Evolutionary conservation across 2,888 invertebrate species (phyloP).

Genomic region (Galeruca laticollis): DNA sequence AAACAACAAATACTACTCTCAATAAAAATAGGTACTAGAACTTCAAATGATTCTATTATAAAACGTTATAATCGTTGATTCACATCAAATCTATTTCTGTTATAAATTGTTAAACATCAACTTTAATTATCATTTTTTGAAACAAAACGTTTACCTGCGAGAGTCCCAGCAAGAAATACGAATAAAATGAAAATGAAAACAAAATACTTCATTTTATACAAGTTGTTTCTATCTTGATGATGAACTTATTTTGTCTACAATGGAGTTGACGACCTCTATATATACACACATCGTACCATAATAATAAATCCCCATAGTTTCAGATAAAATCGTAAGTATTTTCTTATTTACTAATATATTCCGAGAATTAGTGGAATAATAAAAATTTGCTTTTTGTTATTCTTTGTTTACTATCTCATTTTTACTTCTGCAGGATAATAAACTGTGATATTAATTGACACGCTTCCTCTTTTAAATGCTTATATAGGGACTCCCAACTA

Average conservation of each 20-base stretch:
- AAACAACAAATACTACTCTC: too few relatives aligned
- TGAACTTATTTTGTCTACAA: slow-evolving; percentile 2
- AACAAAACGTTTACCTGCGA: slow-evolving; percentile 4
- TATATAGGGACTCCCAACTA: too few relatives aligned
- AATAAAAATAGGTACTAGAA: too few relatives aligned
- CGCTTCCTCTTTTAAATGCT: too few relatives aligned
- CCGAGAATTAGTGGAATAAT: background rate
- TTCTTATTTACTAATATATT: background rate
- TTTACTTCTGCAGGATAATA: too few relatives aligned
- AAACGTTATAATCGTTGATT: too few relatives aligned
- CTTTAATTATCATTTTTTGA: background rate
- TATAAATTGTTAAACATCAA: background rate
- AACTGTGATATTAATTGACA: too few relatives aligned
- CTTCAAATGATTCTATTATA: too few relatives aligned
- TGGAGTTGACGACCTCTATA: slow-evolving; percentile 1
- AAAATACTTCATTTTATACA: slow-evolving; percentile 9
- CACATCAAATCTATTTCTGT: background rate
- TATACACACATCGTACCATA: background rate
- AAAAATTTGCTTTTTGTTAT: too few relatives aligned
- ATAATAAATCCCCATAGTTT: background rate
- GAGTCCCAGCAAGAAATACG: background rate
- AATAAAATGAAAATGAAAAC: background rate
- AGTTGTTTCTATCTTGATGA: background rate
- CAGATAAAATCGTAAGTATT: background rate
- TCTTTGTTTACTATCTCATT: too few relatives aligned